Conservation (phyloP, 2,113 vertebrate species). For the mouse (Mus musculus) region GRCm39 chr3:150334501-150335000, state of each 20-base stretch:
- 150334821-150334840: too few species aligned
- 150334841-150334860: neutral
- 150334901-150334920: neutral
- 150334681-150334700: neutral
- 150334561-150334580: neutral
- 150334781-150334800: neutral
- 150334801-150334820: neutral
- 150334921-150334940: conserved; percentile 1
- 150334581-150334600: neutral
- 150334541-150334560: neutral
- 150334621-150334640: neutral
- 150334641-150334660: neutral
- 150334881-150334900: neutral
- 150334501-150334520: neutral
- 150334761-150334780: neutral
- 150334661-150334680: neutral
- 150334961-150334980: neutral
- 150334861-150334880: neutral
- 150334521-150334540: neutral
- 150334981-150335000: neutral
- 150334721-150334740: neutral
- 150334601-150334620: neutral
- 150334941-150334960: neutral
- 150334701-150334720: neutral
- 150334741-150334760: neutral